A percentile compares a stretch with the other conserved stretches of the same genome.
These are phyloP conservation scores for Cremastinae sp. DNA, from an alignment of 2,888 invertebrate species.

Conservation along the genomic window DNA sequence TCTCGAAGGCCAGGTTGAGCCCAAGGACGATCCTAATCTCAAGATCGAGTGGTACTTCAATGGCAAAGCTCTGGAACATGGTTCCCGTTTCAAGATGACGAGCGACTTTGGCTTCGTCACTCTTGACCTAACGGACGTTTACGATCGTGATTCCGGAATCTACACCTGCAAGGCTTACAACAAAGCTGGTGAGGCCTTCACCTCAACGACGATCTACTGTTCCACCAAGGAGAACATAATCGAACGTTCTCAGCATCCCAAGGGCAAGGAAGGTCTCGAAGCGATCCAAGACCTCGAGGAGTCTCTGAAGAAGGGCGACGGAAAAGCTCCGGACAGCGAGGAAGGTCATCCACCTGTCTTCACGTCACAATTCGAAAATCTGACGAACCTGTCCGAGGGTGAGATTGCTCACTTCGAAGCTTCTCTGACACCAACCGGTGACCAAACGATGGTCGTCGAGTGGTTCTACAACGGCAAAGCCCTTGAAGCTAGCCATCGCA, in stretches of 20 bases:
- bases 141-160: slow-evolving; percentile 96
- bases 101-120: slow-evolving; percentile 98
- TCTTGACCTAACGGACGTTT: slow-evolving; percentile 94
- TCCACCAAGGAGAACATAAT: slow-evolving; percentile 91
- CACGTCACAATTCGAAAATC: slow-evolving; percentile 91
- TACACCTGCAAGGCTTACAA: slow-evolving; percentile 96
- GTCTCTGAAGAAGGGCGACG: slow-evolving; percentile 88
- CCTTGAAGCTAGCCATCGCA: slow-evolving; percentile 93
- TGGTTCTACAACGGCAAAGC: slow-evolving; percentile 97
- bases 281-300: slow-evolving; percentile 95
- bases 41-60: slow-evolving; percentile 97
- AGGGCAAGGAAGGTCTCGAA: slow-evolving; percentile 95
- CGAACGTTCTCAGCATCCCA: slow-evolving; percentile 95
- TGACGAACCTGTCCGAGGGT: slow-evolving; percentile 93
- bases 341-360: slow-evolving; percentile 93
- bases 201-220: slow-evolving; percentile 93
- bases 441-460: slow-evolving; percentile 96
- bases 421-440: slow-evolving; percentile 95
- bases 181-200: slow-evolving; percentile 94
- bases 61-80: slow-evolving; percentile 92
- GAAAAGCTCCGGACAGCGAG: slow-evolving; percentile 86
- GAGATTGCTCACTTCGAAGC: slow-evolving; percentile 99
- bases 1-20: slow-evolving; percentile 96
- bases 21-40: slow-evolving; percentile 94
- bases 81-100: slow-evolving; percentile 94